These are phyloP conservation scores for Callosobruchus maculatus DNA, from an alignment of 2,888 invertebrate genomes.

Conservation along the genomic window DNA sequence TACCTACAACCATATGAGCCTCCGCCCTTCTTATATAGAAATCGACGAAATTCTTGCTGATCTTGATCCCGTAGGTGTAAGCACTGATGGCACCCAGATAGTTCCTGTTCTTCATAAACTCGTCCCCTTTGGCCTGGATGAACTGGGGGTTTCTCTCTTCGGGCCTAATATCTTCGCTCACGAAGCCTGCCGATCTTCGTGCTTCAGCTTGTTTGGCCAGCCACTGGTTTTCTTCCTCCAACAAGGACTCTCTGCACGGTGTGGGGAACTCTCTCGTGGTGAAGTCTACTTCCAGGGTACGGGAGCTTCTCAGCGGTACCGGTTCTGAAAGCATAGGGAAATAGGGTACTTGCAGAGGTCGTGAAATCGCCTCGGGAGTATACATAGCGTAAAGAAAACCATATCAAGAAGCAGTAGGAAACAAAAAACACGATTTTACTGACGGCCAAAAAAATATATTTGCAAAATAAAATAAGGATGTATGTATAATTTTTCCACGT, in stretches of 20 bases:
- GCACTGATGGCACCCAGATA: conserved; percentile 79
- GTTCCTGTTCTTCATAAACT: conserved; percentile 71
- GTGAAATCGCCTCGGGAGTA: too few relatives aligned
- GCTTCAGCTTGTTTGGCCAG: conserved; percentile 73
- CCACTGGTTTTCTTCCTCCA: conserved; percentile 75
- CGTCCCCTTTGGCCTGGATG: conserved; percentile 77
- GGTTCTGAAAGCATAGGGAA: too few relatives aligned
- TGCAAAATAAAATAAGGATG: too few relatives aligned
- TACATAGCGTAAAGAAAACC: too few relatives aligned
- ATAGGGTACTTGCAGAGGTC: too few relatives aligned
- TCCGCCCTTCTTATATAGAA: conserved; percentile 74
- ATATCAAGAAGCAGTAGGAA: too few relatives aligned
- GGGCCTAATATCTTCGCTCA: conserved; percentile 67
- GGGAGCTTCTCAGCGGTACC: conserved; percentile 57
- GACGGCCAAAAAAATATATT: too few relatives aligned
- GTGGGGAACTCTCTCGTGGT: conserved; percentile 77
- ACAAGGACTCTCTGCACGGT: conserved; percentile 71
- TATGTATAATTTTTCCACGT: too few relatives aligned
- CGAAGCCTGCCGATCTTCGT: conserved; percentile 65
- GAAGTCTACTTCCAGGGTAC: conserved; percentile 64
- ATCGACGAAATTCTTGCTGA: conserved; percentile 68
- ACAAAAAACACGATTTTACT: too few relatives aligned
- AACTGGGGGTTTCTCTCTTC: conserved; percentile 82
- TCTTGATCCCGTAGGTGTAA: conserved; percentile 72
- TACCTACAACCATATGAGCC: conserved; percentile 64